Conservation (phyloP, 1,140 invertebrate species). For the Arion vulgaris region DNA sequence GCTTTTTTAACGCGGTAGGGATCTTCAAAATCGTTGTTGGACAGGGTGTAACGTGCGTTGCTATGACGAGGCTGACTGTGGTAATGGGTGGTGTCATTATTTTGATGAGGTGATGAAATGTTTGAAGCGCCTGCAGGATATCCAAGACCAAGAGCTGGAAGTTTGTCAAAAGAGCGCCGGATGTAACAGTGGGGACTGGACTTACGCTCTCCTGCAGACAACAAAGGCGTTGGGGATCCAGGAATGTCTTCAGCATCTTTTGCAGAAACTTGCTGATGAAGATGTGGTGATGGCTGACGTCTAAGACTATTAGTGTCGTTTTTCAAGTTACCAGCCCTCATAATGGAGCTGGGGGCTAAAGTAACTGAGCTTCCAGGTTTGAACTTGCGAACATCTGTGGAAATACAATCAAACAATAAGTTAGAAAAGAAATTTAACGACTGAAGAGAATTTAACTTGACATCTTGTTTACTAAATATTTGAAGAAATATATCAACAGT, state of each 20-base stretch:
- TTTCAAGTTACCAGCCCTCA: not conserved
- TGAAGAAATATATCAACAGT: too few species aligned
- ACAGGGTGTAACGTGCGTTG: slow-evolving; percentile 14
- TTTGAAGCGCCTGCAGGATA: slow-evolving; percentile 20
- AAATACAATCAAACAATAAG: not conserved
- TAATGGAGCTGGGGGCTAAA: not conserved
- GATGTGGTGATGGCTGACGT: not conserved
- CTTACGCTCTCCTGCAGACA: not conserved
- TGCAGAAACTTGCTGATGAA: not conserved
- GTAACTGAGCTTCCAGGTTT: not conserved
- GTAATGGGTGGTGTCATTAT: not conserved
- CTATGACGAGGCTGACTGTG: not conserved
- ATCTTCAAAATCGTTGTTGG: slow-evolving; percentile 7
- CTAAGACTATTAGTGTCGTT: not conserved
- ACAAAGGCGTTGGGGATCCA: slow-evolving; percentile 12
- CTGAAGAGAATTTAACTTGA: too few species aligned
- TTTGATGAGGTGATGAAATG: slow-evolving; percentile 12
- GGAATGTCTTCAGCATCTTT: slow-evolving; percentile 8
- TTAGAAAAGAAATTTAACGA: not conserved
- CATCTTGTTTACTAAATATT: too few species aligned
- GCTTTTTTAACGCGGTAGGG: slow-evolving; percentile 17
- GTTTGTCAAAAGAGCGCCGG: slow-evolving; percentile 37
- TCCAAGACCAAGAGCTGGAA: slow-evolving; percentile 36
- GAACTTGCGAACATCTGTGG: not conserved
- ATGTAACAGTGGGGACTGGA: slow-evolving; percentile 36